Base-by-base conservation (phyloP, 2,113 vertebrate genomes). In the Alouatta palliata region DNA sequence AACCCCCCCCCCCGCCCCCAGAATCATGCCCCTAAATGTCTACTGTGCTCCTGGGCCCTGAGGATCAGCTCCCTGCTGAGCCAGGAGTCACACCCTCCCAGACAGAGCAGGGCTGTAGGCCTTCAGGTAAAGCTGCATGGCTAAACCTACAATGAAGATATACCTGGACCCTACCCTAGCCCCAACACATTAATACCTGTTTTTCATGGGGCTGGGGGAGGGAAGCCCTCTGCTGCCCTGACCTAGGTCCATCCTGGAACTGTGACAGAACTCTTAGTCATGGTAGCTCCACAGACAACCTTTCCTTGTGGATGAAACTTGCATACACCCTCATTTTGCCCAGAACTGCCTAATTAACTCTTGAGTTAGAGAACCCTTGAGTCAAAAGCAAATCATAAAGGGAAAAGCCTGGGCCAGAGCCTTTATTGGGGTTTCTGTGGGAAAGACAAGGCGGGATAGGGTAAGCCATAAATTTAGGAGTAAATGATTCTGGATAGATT, bases 81-180 rank as follows among this genome's bases (percentile, higher is more conserved):
- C 49, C 54, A 52, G 43, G 81, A 64, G 61, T 64, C 10, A 30
- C 21, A 58, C 30, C 21, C 30, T 52, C 54, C 35, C 71, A 47
- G 27, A 80, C 7, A 56, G 52, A 40, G 56, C 58, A 40, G 49
- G 45, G 14, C 54, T 43, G 13, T 25, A 30, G 8, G 2, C 5
- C 25, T 83, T 16, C 54, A 21, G 23, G 32, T 19, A 43, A 64
- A 40, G 82, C 82, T 37, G 4, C 40, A 54, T 7, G 10, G 20
- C 83, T 8, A 21, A 56, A 3, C 71, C 70, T 19, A 4, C 0
- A 8, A 5, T 0, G 0, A 76, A 32, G 10, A 14, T 40, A 16
- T 35, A 0, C 37, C 43, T 61, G 68, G 43, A 21, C 35, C 25
- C 9, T 2, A 6, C 25, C 64, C 32, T 2, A 14, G 37, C 66